Conservation (phyloP, 2,113 vertebrate genomes). For the Thomomys bottae region DNA sequence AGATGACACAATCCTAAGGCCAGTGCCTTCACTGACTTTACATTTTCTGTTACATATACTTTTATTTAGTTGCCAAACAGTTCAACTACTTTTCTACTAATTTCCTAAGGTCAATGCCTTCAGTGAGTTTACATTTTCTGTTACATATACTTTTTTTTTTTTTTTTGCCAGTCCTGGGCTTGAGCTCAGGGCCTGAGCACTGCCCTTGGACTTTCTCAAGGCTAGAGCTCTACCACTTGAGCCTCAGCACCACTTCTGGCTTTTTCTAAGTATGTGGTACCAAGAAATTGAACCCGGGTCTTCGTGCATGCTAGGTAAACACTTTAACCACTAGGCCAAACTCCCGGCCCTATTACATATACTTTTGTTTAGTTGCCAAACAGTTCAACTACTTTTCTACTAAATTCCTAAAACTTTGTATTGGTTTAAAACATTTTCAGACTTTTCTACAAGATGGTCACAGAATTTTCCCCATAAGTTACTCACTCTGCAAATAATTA, state of each 20-base stretch:
- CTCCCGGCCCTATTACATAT: constrained; percentile 18
- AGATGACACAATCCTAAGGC: constrained; percentile 39
- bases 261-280: too few relatives aligned
- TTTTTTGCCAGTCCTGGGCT: too few relatives aligned
- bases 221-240: too few relatives aligned
- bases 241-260: too few relatives aligned
- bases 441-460: constrained; percentile 9
- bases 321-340: too few relatives aligned
- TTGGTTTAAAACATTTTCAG: constrained; percentile 47
- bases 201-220: too few relatives aligned
- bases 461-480: background rate
- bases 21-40: constrained; percentile 21
- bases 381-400: background rate
- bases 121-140: constrained; percentile 54
- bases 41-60: constrained; percentile 46
- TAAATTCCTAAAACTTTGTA: constrained; percentile 24
- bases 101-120: background rate
- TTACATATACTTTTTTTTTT: too few relatives aligned
- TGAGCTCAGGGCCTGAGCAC: too few relatives aligned
- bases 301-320: too few relatives aligned
- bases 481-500: background rate
- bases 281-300: too few relatives aligned
- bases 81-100: too few relatives aligned
- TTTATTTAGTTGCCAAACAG: constrained; percentile 42
- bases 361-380: constrained; percentile 38